phyloP scores from a whole-genome alignment of 2,888 invertebrate genomes.

The Crioceris asparagi region DNA sequence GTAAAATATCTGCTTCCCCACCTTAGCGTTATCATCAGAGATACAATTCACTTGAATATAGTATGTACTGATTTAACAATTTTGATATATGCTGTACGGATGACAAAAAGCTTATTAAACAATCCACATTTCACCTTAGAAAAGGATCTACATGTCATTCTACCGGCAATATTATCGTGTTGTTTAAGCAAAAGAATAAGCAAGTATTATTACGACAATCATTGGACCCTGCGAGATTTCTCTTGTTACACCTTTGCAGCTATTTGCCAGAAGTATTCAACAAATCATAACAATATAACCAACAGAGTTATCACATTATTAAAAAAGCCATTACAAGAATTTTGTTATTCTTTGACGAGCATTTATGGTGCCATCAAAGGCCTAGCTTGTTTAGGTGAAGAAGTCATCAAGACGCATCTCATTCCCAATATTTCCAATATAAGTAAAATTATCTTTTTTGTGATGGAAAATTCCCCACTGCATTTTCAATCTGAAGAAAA shows the following conservation, averaged over 20 bases:
- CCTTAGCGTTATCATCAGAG: conserved; percentile 25
- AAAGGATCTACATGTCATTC: conserved; percentile 22
- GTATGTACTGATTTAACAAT: conserved; percentile 26
- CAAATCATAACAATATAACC: conserved; percentile 24
- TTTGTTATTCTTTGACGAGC: conserved; percentile 21
- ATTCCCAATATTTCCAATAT: conserved; percentile 22
- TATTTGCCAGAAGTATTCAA: conserved; percentile 23
- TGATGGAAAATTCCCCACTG: conserved; percentile 20
- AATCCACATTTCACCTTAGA: conserved; percentile 23
- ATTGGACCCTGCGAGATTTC: conserved; percentile 30
- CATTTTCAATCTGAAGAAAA: conserved; percentile 17
- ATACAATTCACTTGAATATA: conserved; percentile 26
- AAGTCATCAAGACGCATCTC: conserved; percentile 20
- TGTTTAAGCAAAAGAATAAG: conserved; percentile 24
- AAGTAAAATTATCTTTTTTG: conserved; percentile 21
- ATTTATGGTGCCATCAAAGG: conserved; percentile 29
- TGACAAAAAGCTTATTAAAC: conserved; percentile 26
- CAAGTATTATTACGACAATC: conserved; percentile 28
- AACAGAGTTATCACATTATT: conserved; percentile 25
- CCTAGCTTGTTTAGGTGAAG: conserved; percentile 25
- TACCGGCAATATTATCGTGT: conserved; percentile 28
- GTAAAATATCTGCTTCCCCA: conserved; percentile 24
- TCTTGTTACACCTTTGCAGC: conserved; percentile 24
- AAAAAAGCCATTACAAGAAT: conserved; percentile 20
- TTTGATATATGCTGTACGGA: conserved; percentile 26